Evolutionary conservation across 1,140 invertebrate genomes (phyloP).

Genomic region (Acromyrmex heyeri): DNA sequence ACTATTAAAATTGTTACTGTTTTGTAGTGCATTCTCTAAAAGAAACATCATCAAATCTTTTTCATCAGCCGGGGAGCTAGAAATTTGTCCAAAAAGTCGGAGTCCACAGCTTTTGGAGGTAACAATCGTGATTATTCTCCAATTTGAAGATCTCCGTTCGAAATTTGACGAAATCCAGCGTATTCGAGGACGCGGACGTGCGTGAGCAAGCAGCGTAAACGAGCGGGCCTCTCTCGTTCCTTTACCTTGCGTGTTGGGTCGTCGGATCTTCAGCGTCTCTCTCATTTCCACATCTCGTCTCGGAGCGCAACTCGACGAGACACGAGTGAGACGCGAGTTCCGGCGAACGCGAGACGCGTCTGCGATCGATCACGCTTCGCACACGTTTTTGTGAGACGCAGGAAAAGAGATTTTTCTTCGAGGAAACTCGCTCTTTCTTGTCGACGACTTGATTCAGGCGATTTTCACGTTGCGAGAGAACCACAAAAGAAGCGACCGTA

Average conservation of each 20-base stretch:
- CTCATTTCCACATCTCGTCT: slow-evolving; percentile 80
- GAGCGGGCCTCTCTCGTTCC: background rate
- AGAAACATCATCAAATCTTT: too few species aligned
- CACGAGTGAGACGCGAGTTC: slow-evolving; percentile 23
- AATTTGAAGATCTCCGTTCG: background rate
- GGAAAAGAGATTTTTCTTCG: background rate
- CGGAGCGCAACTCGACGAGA: slow-evolving; percentile 12
- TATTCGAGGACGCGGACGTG: background rate
- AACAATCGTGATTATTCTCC: background rate
- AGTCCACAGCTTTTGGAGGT: too few species aligned
- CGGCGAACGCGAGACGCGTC: background rate
- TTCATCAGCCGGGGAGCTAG: too few species aligned
- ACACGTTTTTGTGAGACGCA: background rate
- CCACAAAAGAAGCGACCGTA: slow-evolving; percentile 37
- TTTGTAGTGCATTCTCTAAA: too few species aligned
- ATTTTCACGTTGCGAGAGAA: slow-evolving; percentile 14
- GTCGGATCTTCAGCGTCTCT: slow-evolving; percentile 81
- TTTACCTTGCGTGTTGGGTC: slow-evolving; percentile 86
- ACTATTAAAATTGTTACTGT: too few species aligned
- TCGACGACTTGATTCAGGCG: background rate
- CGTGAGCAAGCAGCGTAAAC: slow-evolving; percentile 5
- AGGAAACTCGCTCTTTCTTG: background rate
- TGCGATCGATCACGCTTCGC: background rate
- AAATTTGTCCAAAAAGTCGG: too few species aligned
- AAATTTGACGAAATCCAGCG: slow-evolving; percentile 20